A percentile compares a stretch with the other conserved stretches of the same genome.
These are phyloP conservation scores for Lerista edwardsae DNA, from an alignment of 2,797 vertebrate genomes.

Conservation along the genomic window DNA sequence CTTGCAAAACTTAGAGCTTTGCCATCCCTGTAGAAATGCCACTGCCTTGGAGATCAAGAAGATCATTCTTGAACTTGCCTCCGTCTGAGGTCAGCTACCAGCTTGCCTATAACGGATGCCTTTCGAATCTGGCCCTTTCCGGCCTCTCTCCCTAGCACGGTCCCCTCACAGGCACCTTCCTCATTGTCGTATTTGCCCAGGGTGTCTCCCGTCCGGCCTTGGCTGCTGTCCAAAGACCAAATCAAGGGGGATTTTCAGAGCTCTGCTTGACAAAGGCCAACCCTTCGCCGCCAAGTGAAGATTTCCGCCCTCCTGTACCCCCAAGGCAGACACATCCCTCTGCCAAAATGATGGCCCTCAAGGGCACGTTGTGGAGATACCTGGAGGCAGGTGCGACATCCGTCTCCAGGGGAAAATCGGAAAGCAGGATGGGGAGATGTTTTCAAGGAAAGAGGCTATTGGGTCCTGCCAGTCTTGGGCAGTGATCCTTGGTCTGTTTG, in stretches of 20 bases:
- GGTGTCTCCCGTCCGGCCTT: background rate
- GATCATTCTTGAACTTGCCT: too few species aligned
- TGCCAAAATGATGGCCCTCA: background rate
- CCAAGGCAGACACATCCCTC: background rate
- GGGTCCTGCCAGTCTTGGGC: too few species aligned
- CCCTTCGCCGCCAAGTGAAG: background rate
- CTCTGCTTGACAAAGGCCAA: background rate
- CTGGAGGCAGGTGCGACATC: background rate
- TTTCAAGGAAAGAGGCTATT: too few species aligned
- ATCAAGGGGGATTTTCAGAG: background rate
- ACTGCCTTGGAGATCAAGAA: too few species aligned
- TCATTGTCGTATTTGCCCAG: constrained; percentile 2
- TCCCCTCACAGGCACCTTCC: background rate
- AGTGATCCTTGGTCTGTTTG: too few species aligned
- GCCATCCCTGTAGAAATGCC: too few species aligned
- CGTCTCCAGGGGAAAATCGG: background rate
- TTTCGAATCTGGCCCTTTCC: background rate
- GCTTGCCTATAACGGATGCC: background rate
- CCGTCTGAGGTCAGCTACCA: background rate
- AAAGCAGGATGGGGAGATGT: background rate
- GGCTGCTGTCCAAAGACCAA: background rate
- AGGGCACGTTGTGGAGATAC: background rate
- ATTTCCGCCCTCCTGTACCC: background rate
- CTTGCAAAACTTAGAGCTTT: too few species aligned
- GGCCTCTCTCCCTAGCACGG: background rate